These are phyloP conservation scores for Enteromius unitaeniatus DNA, from an alignment of 2,797 vertebrate genomes.

Conservation along the genomic window DNA sequence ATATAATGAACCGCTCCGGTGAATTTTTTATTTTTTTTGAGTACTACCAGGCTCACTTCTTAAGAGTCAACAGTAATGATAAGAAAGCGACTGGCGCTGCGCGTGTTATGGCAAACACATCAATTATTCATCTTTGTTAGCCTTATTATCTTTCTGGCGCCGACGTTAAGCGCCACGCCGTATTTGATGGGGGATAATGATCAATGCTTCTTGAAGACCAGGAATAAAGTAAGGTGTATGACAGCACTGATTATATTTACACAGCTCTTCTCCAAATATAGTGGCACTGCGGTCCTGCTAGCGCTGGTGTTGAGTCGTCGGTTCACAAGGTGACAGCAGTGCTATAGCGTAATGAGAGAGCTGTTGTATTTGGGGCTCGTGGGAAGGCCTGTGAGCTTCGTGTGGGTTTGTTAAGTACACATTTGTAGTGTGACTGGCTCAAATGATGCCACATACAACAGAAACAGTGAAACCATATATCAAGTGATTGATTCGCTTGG, in stretches of 20 bases:
- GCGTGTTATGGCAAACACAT: conserved; percentile 66
- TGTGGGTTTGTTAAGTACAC: conserved; percentile 54
- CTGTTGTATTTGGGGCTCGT: conserved; percentile 43
- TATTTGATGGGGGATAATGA: conserved; percentile 69
- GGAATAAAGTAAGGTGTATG: conserved; percentile 62
- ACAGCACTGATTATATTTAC: conserved; percentile 68
- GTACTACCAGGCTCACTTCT: conserved; percentile 55
- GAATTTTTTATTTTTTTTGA: conserved; percentile 44
- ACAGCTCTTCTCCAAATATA: conserved; percentile 58
- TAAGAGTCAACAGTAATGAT: conserved; percentile 66
- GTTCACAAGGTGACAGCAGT: conserved; percentile 58
- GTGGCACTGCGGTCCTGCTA: conserved; percentile 60
- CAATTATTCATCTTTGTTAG: conserved; percentile 72
- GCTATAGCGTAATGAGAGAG: conserved; percentile 65
- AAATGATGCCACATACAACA: conserved; percentile 3
- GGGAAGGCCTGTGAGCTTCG: conserved; percentile 50
- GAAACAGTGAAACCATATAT: conserved; percentile 10
- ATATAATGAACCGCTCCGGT: conserved; percentile 58
- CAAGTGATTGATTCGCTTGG: neutral
- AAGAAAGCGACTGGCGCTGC: conserved; percentile 57
- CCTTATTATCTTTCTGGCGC: conserved; percentile 61
- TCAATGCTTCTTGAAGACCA: conserved; percentile 62
- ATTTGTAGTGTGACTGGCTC: conserved; percentile 41
- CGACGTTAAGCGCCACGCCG: conserved; percentile 58
- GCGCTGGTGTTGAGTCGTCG: conserved; percentile 57